phyloP scores from a whole-genome alignment of 1,140 invertebrate genomes.

The Zaprionus vittiger region DNA sequence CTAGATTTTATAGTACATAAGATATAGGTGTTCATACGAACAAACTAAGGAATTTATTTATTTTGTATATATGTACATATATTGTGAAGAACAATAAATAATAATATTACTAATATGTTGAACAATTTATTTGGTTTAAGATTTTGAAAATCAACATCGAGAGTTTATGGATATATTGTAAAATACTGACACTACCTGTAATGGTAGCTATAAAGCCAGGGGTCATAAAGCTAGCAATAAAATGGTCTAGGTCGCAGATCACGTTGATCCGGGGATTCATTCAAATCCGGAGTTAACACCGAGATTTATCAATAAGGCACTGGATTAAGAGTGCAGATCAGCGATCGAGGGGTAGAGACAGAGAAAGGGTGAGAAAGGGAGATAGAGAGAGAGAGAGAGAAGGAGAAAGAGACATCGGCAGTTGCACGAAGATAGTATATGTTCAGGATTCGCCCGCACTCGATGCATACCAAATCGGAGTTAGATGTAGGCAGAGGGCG shows the following conservation, averaged over 20 bases:
- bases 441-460: conserved; percentile 17
- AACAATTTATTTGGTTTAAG: not conserved
- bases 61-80: too few relatives aligned
- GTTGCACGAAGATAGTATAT: not conserved
- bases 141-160: not conserved
- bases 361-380: too few relatives aligned
- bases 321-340: conserved; percentile 45
- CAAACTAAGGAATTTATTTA: too few relatives aligned
- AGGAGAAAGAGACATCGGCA: not conserved
- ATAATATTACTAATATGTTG: not conserved
- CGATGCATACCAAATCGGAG: conserved; percentile 58
- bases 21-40: too few relatives aligned
- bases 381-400: not conserved
- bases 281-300: conserved; percentile 64
- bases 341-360: not conserved
- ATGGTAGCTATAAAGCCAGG: conserved; percentile 37
- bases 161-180: not conserved
- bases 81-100: not conserved
- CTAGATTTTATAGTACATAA: too few relatives aligned
- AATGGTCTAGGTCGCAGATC: conserved; percentile 30
- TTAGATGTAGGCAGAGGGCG: not conserved
- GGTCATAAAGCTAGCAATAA: conserved; percentile 59
- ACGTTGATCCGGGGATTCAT: conserved; percentile 65
- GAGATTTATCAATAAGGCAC: conserved; percentile 71
- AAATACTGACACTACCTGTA: conserved; percentile 11